Percentiles rank a stretch among this genome's conserved stretches.
Evolutionary conservation across 2,113 vertebrate genomes (phyloP).

Genomic region (Thinocorus orbignyianus): DNA sequence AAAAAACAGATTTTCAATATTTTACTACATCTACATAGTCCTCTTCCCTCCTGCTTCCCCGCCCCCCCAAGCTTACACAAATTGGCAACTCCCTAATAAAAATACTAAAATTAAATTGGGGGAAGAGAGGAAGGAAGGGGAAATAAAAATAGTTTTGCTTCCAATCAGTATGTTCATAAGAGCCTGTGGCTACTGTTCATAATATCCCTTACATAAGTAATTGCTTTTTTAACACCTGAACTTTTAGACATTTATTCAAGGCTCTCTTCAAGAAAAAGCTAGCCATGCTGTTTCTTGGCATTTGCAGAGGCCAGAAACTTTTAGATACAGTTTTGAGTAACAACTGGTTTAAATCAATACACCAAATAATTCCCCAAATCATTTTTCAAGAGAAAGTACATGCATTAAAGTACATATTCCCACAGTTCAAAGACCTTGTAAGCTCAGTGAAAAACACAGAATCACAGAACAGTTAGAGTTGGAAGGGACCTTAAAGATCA

Average conservation of each 20-base stretch:
- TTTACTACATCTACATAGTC: not conserved
- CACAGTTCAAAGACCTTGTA: not conserved
- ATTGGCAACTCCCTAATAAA: not conserved
- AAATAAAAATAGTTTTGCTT: not conserved
- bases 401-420: not conserved
- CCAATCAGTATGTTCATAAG: not conserved
- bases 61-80: not conserved
- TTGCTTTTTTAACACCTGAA: not conserved
- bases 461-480: too few species aligned
- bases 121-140: too few species aligned
- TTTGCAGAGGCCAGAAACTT: not conserved
- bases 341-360: not conserved
- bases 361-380: not conserved
- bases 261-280: not conserved
- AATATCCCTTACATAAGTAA: not conserved
- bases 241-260: not conserved
- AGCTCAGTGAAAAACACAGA: not conserved
- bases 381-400: not conserved
- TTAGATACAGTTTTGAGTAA: not conserved
- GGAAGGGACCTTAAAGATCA: too few species aligned
- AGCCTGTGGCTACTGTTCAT: not conserved
- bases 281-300: not conserved
- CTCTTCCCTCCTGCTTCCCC: too few species aligned
- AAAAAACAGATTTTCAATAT: not conserved
- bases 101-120: not conserved